Conservation (phyloP, 2,113 vertebrate species). For the Colius striatus region DNA sequence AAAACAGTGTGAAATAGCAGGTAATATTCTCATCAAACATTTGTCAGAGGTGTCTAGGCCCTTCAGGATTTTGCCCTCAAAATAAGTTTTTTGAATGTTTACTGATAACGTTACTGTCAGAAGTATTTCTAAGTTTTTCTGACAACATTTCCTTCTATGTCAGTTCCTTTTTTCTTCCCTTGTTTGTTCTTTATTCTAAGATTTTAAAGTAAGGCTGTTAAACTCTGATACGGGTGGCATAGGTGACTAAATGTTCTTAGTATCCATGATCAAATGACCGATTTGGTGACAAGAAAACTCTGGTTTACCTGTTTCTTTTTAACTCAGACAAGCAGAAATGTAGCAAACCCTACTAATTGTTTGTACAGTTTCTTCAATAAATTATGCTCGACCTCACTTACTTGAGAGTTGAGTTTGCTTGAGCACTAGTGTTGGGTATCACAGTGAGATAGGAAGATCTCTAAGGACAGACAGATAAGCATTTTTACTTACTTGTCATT, state of each 20-base stretch:
- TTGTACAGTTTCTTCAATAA: background rate
- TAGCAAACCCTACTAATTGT: background rate
- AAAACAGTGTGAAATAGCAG: background rate
- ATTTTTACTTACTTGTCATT: background rate
- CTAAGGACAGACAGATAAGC: background rate
- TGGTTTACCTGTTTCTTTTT: background rate
- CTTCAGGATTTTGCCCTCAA: background rate
- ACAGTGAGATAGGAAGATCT: background rate
- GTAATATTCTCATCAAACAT: background rate
- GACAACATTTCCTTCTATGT: background rate
- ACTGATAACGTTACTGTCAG: background rate
- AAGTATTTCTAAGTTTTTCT: background rate
- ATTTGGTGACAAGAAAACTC: background rate
- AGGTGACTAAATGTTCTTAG: background rate
- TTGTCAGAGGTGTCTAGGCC: background rate
- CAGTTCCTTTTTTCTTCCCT: rapidly evolving
- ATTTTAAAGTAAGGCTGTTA: background rate
- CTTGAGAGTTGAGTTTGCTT: background rate
- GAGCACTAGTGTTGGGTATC: background rate
- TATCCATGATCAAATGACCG: background rate
- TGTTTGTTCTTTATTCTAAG: background rate
- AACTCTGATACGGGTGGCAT: background rate
- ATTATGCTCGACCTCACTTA: background rate
- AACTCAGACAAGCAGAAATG: background rate
- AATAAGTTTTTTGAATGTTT: background rate